Base-by-base conservation (phyloP, 2,888 invertebrate species). In the Atherix ibis region DNA sequence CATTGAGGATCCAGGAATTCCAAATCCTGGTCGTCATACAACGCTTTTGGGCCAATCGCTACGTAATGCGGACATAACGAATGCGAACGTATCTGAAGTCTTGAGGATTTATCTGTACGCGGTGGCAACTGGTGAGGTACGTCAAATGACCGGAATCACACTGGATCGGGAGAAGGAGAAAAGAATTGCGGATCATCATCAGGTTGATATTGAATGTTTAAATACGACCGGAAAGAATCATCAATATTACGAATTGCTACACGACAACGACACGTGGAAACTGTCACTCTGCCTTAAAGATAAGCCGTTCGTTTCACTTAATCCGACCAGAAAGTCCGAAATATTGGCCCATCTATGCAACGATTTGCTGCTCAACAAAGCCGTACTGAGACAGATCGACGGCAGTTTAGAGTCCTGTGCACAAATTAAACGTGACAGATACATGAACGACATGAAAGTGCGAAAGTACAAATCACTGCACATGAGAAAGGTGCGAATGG, bases 281-380 rank as follows among this genome's bases (percentile, higher is more conserved):
- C 66, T 85, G 50, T 79, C 84, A 4, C 78, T 81, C 46, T 71
- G 79, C 46, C 67, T 94, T 10, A 75, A 78, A 37, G 78, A 80
- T 54, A 79, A 78, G 44, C 85, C 92, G 0, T 91, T 88, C 64
- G 71, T 88, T 37, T 76, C 89, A 0, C 65, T 95, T 3, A 80
- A 76, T 53, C 75, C 91, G 3, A 81, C 83, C 0, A 74, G 78
- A 44, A 95, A 95, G 56, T 80, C 89, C 0, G 76, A 81, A 43
- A 83, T 94, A 49, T 62, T 95, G 31, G 84, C 87, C 2, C 91
- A 83, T 64, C 69, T 95, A 17, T 94, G 94, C 64, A 88, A 95
- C 61, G 94, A 97, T 58, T 67, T 97, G 46, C 68, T 95, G 28
- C 85, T 89, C 62, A 92, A 91, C 59, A 89, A 91, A 62, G 76